These are phyloP conservation scores for Polymixis lichenea DNA, from an alignment of 2,888 invertebrate genomes.

Conservation along the genomic window DNA sequence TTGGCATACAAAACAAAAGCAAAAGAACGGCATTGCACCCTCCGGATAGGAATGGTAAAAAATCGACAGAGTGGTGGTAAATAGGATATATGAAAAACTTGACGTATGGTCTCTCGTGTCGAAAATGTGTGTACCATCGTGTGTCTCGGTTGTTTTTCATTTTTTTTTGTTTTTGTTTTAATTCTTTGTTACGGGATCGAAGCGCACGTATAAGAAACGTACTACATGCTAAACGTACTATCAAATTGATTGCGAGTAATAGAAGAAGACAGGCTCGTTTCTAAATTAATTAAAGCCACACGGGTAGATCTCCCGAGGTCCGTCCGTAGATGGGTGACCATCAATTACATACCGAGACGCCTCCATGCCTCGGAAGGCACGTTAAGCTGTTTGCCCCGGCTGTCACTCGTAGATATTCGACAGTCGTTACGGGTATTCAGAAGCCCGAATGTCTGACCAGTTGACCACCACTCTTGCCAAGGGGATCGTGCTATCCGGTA, in stretches of 20 bases:
- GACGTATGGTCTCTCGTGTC: not conserved
- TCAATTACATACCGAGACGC: not conserved
- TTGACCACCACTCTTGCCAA: not conserved
- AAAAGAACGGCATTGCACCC: conserved; percentile 48
- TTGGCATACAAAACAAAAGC: conserved; percentile 63
- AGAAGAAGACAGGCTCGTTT: not conserved
- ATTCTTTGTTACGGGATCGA: no score
- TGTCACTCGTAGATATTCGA: not conserved
- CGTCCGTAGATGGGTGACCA: no score
- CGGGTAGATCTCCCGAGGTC: no score
- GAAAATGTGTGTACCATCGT: conserved; percentile 21
- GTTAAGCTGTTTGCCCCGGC: not conserved
- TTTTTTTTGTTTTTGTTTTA: no score
- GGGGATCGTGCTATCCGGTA: not conserved
- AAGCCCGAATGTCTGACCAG: not conserved
- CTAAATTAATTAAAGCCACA: not conserved
- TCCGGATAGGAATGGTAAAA: conserved; percentile 44
- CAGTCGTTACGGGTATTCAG: not conserved
- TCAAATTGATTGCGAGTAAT: accelerated
- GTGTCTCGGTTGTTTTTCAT: not conserved
- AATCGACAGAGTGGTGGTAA: conserved; percentile 24
- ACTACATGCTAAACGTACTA: no score
- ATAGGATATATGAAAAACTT: conserved; percentile 27
- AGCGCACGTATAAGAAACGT: no score
- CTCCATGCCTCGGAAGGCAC: not conserved